Base-by-base conservation (phyloP, 2,113 vertebrate species). In the Xyrauchen texanus region DNA sequence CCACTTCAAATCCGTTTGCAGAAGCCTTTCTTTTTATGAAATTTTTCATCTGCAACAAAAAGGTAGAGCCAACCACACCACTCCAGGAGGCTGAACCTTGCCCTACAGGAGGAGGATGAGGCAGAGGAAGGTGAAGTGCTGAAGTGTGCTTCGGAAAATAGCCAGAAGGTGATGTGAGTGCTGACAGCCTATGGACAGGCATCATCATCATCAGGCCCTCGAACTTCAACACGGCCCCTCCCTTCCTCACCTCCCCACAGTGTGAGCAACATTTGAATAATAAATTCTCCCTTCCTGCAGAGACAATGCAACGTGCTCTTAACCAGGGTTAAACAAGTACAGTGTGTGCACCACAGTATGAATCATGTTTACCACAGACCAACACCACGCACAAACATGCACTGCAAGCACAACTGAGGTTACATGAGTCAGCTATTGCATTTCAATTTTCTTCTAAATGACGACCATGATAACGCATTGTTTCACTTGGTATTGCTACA, bases 201-300 rank as follows among this genome's bases (percentile, higher is more conserved):
- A 77, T 84, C 81, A 72, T 80, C 80, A 72, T 81, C n/a, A 68
- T 79, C 68, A 71, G 80, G 68, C 82, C 82, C 86, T 85, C 89
- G 88, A 91, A 90, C 90, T 92, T 91, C 86, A 85, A 74, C 63
- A 73, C 64, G 71, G 0, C 80, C 81, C 79, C 68, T 68, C 53
- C 61, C n/a, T 9, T n/a, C 16, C 47, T 7, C 15, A 15, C 76
- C 47, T 86, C 87, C 88, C 81, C 82, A 76, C 76, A 82, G 82
- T 82, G 81, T 85, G 81, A 80, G 79, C 84, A 63, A 44, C 80
- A 79, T 88, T 84, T 91, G 88, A 91, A 92, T 91, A 92, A 89
- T 88, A 88, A 89, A 90, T 91, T 58, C 57, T 68, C 81, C 64
- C 86, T 73, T 83, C 77, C 87, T 83, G 84, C 86, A 86, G 83